A percentile compares a stretch with the other conserved stretches of the same genome.
Evolutionary conservation across 2,888 invertebrate genomes (phyloP).

Genomic region (Iselma pallidipennis): DNA sequence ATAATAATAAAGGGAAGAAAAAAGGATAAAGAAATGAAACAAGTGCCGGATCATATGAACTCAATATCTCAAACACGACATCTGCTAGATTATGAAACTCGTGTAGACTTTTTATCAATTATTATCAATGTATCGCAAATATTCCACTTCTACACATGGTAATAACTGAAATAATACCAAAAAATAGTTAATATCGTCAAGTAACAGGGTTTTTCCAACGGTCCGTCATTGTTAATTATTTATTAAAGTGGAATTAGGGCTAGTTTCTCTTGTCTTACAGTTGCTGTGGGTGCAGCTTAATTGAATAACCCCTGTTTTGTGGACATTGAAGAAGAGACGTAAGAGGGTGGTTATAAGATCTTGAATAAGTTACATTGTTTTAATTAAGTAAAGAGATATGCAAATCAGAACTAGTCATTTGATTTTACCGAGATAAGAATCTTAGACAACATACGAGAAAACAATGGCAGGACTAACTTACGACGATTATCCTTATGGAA

Average conservation of each 20-base stretch:
- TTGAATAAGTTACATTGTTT: conserved; percentile 24
- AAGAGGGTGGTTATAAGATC: conserved; percentile 13
- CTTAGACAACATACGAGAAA: conserved; percentile 24
- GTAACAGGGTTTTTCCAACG: neutral
- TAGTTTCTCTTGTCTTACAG: neutral
- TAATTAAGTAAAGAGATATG: conserved; percentile 37
- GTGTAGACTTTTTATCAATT: no score
- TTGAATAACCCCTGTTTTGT: neutral
- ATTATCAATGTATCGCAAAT: neutral
- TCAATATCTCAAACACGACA: neutral
- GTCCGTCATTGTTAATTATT: neutral
- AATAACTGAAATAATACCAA: no score
- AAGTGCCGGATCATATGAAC: neutral
- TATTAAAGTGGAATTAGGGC: neutral
- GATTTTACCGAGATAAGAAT: conserved; percentile 34
- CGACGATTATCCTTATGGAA: neutral
- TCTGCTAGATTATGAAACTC: neutral
- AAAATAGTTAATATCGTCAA: no score
- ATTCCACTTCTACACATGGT: no score
- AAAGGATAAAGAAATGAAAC: neutral
- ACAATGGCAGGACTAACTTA: neutral
- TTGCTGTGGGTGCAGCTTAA: neutral
- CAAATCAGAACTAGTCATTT: conserved; percentile 34
- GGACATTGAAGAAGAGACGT: neutral
- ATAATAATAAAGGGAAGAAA: neutral